phyloP scores from a whole-genome alignment of 2,888 invertebrate species.

The Aphelenchoides bicaudatus region DNA sequence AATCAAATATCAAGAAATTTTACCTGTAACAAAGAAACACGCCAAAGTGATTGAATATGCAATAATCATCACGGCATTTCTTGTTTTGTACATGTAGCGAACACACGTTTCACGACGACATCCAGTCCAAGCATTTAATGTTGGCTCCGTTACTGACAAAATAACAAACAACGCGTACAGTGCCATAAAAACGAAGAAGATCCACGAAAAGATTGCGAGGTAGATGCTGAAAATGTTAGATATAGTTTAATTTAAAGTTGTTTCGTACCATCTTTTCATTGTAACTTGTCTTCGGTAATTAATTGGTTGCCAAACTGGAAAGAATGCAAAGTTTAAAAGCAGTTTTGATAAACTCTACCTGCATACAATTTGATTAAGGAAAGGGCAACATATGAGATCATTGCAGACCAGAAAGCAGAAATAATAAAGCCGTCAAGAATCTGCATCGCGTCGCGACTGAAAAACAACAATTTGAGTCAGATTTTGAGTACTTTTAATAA shows the following conservation, averaged over 20 bases:
- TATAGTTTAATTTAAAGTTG: no score
- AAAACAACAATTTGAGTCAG: no score
- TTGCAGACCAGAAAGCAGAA: conserved; percentile 56
- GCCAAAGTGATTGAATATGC: conserved; percentile 47
- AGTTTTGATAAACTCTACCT: no score
- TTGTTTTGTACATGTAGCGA: conserved; percentile 40
- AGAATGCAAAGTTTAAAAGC: no score
- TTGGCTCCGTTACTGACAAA: conserved; percentile 49
- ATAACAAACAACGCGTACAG: conserved; percentile 44
- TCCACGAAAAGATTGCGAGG: conserved; percentile 48
- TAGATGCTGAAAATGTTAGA: no score
- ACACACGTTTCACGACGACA: conserved; percentile 54
- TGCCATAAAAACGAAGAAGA: conserved; percentile 45
- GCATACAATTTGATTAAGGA: no score
- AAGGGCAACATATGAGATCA: conserved; percentile 50
- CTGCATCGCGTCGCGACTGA: conserved; percentile 51
- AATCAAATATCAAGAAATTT: no score
- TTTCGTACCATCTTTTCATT: no score
- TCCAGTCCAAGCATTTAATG: conserved; percentile 50
- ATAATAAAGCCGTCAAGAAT: conserved; percentile 48
- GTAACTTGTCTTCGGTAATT: conserved; percentile 51
- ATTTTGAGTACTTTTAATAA: no score
- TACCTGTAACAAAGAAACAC: conserved; percentile 48
- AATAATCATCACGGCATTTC: conserved; percentile 40
- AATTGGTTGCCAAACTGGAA: conserved; percentile 52